Evolutionary conservation across 2,888 invertebrate genomes (phyloP), one percentile per base, ranked within the genome.

Genomic region (Dromius quadrimaculatus): DNA sequence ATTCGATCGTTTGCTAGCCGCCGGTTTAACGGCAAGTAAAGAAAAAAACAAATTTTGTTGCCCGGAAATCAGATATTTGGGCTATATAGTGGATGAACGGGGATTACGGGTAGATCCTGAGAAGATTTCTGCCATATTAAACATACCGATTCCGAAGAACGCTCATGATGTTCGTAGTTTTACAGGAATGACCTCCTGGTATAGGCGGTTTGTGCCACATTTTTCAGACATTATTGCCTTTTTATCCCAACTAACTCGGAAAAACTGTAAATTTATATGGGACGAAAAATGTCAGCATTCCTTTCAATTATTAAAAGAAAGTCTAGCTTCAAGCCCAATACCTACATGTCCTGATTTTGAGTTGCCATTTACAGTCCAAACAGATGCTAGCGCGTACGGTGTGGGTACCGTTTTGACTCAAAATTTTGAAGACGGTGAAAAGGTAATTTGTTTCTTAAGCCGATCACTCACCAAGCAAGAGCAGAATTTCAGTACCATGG

Each of bases 1-100:
- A 9, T 20, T 22, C 15, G 22, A 22, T 8, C n/a, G 13, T 5
- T 17, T 50, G 15, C 3, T 17, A 4, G 5, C 8, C 5, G 50
- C 50, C 19, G 19, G 17, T n/a, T 22, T 50, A 17, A 50, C 50
- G 3, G 3, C 15, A 19, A 50, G 50, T 50, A 5, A 5, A 13
- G 50, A 50, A 4, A 50, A 50, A 50, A 8, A 17, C n/a, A 13
- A 50, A 6, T 20, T 50, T 19, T 50, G 50, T 28, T 5, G 28
- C 3, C 28, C 28, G 8, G 28, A 28, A 28, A 5, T 28, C 3
- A 3, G 8, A 5, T 28, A 28, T 8, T 8, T 28, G 4, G 28
- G 28, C 6, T 28, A 28, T 8, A 28, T 28, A 28, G 28, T 28
- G 4, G 8, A 28, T 8, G 8, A 28, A 28, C 28, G 8, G 8